Conservation (phyloP, 2,113 vertebrate genomes). For the Campylomormyrus numenius region DNA sequence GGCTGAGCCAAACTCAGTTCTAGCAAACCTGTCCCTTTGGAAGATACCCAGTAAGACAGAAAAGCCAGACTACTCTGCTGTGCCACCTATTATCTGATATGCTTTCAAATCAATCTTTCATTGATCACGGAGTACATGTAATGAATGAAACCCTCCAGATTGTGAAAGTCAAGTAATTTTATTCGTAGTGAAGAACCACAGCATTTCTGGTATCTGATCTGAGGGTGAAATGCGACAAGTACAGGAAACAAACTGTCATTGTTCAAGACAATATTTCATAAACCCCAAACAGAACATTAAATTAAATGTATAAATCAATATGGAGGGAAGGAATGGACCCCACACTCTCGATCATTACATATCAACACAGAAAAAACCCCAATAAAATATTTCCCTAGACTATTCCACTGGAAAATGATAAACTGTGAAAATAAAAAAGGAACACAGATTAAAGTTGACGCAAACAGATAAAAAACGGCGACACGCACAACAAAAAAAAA, state of each 20-base stretch:
- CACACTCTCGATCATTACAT: neutral
- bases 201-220: neutral
- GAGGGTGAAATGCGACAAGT: neutral
- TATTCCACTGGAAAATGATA: neutral
- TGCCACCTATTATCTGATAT: constrained; percentile 1
- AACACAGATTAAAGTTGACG: neutral
- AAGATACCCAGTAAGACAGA: neutral
- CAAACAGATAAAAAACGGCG: neutral
- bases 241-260: neutral
- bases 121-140: constrained; percentile 17
- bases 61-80: neutral
- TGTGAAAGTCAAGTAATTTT: constrained; percentile 25
- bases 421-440: neutral
- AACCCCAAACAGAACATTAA: neutral
- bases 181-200: neutral
- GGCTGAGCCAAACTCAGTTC: neutral
- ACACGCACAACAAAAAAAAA: neutral
- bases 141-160: constrained; percentile 17
- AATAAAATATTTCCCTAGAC: neutral
- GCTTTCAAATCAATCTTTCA: constrained; percentile 29
- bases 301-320: neutral
- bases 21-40: neutral
- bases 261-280: neutral
- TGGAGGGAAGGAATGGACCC: neutral
- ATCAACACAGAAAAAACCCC: neutral